These are phyloP conservation scores for Calosoma granatense DNA, from an alignment of 1,140 invertebrate genomes.

Conservation along the genomic window DNA sequence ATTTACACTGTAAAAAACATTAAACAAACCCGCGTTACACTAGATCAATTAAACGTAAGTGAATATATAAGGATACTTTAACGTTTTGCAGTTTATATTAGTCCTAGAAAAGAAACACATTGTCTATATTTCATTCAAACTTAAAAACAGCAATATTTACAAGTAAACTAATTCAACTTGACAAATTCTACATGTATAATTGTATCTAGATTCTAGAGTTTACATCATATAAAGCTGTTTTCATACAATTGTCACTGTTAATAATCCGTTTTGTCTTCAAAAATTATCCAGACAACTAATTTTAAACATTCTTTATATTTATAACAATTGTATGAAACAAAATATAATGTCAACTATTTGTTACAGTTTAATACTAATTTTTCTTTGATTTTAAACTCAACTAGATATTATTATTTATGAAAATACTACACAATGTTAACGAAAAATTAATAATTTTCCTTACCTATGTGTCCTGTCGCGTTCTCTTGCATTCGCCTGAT, in stretches of 20 bases:
- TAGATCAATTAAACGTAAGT: slow-evolving; percentile 2
- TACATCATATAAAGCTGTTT: too few relatives aligned
- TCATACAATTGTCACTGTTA: too few relatives aligned
- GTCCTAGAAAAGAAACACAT: background rate
- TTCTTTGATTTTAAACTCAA: slow-evolving; percentile 1
- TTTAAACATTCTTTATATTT: too few relatives aligned
- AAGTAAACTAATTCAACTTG: too few relatives aligned
- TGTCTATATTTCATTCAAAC: slow-evolving; percentile 14
- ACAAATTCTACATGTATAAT: too few relatives aligned
- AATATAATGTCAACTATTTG: slow-evolving; percentile 10
- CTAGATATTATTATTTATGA: background rate
- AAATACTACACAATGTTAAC: too few relatives aligned
- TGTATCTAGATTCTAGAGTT: too few relatives aligned
- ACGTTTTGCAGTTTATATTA: background rate
- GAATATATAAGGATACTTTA: background rate
- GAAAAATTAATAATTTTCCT: background rate
- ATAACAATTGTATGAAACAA: too few relatives aligned
- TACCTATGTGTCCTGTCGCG: slow-evolving; percentile 66
- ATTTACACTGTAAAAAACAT: slow-evolving; percentile 63
- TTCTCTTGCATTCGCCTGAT: slow-evolving; percentile 61
- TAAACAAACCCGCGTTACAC: slow-evolving; percentile 12
- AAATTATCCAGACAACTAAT: too few relatives aligned
- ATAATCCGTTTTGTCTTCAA: too few relatives aligned
- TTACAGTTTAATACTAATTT: slow-evolving; percentile 1
- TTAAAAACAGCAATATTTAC: background rate